Evolutionary conservation across 2,888 invertebrate species (phyloP), one percentile per base, ranked within the genome.

Genomic region (Sceliomorpha sp.): DNA sequence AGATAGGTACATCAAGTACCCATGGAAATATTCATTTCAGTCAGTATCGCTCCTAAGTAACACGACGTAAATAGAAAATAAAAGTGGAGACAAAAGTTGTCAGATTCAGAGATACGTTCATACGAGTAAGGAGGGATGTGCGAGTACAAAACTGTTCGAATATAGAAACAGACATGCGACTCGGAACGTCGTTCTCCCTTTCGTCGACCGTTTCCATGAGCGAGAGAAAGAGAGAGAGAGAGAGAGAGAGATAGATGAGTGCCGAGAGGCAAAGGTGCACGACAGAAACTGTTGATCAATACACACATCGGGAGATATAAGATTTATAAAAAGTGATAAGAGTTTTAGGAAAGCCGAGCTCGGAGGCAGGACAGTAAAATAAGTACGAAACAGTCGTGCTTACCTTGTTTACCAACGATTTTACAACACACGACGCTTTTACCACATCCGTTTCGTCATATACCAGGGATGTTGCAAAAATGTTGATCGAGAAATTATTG

Each of bases 381-480:
- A 59, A 55, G 66, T 67, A 69, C 47, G 44, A 68, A 56, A 50
- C 31, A 17, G 32, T 32, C 31, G 17, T 27, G 47, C 77, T 77
- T 77, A 77, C 77, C 77, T 77, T 75, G 20, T 63, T 42, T 32
- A 53, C 36, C 66, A 73, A 73, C 44, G 67, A 72, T 63, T 74
- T 72, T 34, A 37, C 55, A 40, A 44, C 36, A 47, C 64, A 55
- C 24, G 40, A 51, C 27, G 48, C 24, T 44, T 48, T 27, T 34
- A 47, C 32, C 14, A 10, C 12, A 53, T 34, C 7, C 36, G 20
- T 37, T 40, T 10, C 20, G 17, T 47, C 47, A 10, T 24, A n/a
- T n/a, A n/a, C n/a, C n/a, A 39, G 36, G 53, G 50, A 24, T 29
- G 48, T 37, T 17, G 13, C 15, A 64, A 48, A n/a, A n/a, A n/a